phyloP scores from a whole-genome alignment of 1,140 invertebrate genomes.

The Neodiprion pinetum region DNA sequence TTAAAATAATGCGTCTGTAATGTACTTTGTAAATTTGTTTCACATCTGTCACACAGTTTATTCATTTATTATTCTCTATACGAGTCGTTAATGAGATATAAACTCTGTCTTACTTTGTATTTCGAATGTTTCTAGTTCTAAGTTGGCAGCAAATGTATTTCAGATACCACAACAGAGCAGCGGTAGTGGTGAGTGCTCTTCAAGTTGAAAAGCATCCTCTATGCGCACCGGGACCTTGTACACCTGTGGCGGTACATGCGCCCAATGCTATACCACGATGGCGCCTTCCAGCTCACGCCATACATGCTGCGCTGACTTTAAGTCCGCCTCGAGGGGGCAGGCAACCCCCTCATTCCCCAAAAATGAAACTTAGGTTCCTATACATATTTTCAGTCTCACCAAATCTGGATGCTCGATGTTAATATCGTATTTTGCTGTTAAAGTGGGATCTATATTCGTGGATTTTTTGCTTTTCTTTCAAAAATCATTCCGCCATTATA shows the following conservation, averaged over 20 bases:
- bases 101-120: no score
- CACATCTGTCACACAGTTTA: no score
- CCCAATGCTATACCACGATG: slow-evolving; percentile 59
- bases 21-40: no score
- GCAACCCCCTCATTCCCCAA: slow-evolving; percentile 81
- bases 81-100: no score
- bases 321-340: slow-evolving; percentile 57
- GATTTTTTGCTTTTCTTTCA: no score
- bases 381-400: slow-evolving; percentile 49
- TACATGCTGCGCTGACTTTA: slow-evolving; percentile 62
- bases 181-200: slow-evolving; percentile 89
- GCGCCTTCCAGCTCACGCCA: slow-evolving; percentile 62
- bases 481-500: no score
- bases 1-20: no score
- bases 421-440: slow-evolving; percentile 39
- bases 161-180: slow-evolving; percentile 91
- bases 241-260: slow-evolving; percentile 57
- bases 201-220: slow-evolving; percentile 93
- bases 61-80: no score
- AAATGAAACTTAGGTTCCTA: slow-evolving; percentile 87
- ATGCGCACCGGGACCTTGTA: slow-evolving; percentile 80
- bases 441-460: background rate
- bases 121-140: slow-evolving; percentile 36
- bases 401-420: slow-evolving; percentile 58
- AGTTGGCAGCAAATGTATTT: slow-evolving; percentile 57